Evolutionary conservation across 2,797 vertebrate genomes (phyloP), one percentile per base, ranked within the genome.

Genomic region (Protonibea diacanthus): DNA sequence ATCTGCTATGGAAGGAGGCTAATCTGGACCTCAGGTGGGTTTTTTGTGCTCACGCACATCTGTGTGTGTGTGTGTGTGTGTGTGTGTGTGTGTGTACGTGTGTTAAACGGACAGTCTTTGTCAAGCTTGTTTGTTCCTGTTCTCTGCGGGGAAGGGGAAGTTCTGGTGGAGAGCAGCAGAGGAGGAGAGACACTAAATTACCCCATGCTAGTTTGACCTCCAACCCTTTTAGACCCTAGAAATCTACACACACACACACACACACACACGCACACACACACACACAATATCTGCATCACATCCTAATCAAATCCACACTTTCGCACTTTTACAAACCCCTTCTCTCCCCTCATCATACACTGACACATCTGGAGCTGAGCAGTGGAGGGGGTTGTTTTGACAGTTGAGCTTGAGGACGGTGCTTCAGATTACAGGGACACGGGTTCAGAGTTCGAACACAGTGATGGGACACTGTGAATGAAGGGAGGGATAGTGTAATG

Each of bases 1-100:
- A 99, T 92, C 91, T 97, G 58, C 96, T 99, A 25, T 99, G 98
- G 97, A 99, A 99, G 75, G 98, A 99, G 90, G 97, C 96, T 9
- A 96, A 95, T 84, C 91, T 99, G 66, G 98, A 99, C 89, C 97
- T 99, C 81, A 96, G 98, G 98, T 99, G 88, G 92, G 94, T 20
- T 47, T 51, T 63, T 17, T 38, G 1, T 23, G 5, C 5, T 2
- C n/a, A 0, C 2, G 1, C n/a, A 1, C 57, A 11, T 61, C 2
- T 13, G 21, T 18, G 6, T 49, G 23, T 25, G 44, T 49, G 38
- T 44, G 38, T 52, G 47, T 27, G 52, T 21, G 25, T 27, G 25
- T 3, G 25, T 27, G 25, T 27, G 25, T 3, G 25, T 11, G 20
- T 25, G 18, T 58, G 18, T 23, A 47, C 52, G 53, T 23, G 12